Conservation (phyloP, 2,888 invertebrate species). For the Drosophila histrio region DNA sequence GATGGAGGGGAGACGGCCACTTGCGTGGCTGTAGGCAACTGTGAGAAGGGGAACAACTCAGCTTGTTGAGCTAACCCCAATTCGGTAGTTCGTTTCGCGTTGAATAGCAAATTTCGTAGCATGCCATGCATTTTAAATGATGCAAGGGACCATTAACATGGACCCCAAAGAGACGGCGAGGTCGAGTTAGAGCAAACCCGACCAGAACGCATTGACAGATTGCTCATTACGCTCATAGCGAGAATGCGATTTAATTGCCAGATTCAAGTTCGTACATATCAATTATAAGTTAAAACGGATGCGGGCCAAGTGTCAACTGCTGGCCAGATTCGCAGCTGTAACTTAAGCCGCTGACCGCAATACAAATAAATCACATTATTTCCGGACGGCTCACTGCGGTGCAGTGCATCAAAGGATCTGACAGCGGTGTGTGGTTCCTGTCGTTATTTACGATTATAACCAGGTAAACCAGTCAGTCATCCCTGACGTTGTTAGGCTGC, state of each 20-base stretch:
- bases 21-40: not conserved
- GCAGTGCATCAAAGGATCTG: constrained; percentile 57
- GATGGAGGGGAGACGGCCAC: not conserved
- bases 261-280: constrained; percentile 46
- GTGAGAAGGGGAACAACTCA: not conserved
- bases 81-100: constrained; percentile 6
- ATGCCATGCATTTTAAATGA: constrained; percentile 58
- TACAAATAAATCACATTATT: constrained; percentile 74
- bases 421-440: constrained; percentile 45
- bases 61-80: constrained; percentile 29
- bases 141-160: not conserved
- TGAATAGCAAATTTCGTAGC: constrained; percentile 39
- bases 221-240: constrained; percentile 35
- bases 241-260: constrained; percentile 56
- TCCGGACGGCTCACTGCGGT: constrained; percentile 18
- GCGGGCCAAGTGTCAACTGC: constrained; percentile 55
- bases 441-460: constrained; percentile 68
- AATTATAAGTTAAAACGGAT: constrained; percentile 43
- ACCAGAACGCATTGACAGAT: constrained; percentile 10
- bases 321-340: constrained; percentile 31
- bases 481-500: not conserved
- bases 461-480: constrained; percentile 16
- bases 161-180: not conserved
- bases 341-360: constrained; percentile 38
- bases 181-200: not conserved